A percentile compares a stretch with the other conserved stretches of the same genome.
Evolutionary conservation across 2,113 vertebrate species (phyloP).

Genomic region (Shinisaurus crocodilurus): DNA sequence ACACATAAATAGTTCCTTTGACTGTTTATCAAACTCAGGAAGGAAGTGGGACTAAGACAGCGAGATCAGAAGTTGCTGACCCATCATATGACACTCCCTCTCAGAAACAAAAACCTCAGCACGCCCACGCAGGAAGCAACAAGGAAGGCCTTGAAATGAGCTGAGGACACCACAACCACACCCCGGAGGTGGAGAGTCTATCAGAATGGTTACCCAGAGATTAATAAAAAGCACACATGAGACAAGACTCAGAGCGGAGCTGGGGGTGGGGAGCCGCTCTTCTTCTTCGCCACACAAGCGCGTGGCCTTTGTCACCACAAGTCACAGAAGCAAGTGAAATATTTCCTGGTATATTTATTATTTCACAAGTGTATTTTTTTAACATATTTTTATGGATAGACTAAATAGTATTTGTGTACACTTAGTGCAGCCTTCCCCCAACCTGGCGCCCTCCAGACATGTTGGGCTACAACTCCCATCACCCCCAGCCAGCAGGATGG

Average conservation of each 20-base stretch:
- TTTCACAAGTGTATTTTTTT: too few relatives aligned
- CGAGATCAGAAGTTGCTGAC: slow-evolving; percentile 65
- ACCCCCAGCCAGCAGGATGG: too few relatives aligned
- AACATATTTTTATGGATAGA: background rate
- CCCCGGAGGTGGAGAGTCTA: slow-evolving; percentile 46
- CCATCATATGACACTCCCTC: slow-evolving; percentile 57
- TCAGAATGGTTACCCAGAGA: slow-evolving; percentile 26
- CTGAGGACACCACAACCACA: slow-evolving; percentile 60
- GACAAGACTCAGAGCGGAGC: background rate
- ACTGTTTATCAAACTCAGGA: slow-evolving; percentile 70
- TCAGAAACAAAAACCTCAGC: slow-evolving; percentile 67
- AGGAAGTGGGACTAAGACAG: slow-evolving; percentile 66
- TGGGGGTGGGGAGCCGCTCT: background rate
- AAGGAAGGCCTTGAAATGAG: slow-evolving; percentile 63
- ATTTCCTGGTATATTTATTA: background rate
- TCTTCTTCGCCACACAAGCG: background rate
- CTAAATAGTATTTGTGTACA: background rate
- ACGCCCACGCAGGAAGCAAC: slow-evolving; percentile 56
- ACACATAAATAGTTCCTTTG: slow-evolving; percentile 19
- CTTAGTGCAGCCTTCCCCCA: background rate
- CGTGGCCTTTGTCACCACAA: background rate
- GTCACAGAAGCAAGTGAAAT: background rate
- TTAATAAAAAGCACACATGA: slow-evolving; percentile 40
- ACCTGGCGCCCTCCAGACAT: too few relatives aligned
- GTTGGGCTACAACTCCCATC: too few relatives aligned